These are phyloP conservation scores for Parazoanthus darwini DNA, from an alignment of 92 coral and sea anemone genomes.

Conservation along the genomic window DNA sequence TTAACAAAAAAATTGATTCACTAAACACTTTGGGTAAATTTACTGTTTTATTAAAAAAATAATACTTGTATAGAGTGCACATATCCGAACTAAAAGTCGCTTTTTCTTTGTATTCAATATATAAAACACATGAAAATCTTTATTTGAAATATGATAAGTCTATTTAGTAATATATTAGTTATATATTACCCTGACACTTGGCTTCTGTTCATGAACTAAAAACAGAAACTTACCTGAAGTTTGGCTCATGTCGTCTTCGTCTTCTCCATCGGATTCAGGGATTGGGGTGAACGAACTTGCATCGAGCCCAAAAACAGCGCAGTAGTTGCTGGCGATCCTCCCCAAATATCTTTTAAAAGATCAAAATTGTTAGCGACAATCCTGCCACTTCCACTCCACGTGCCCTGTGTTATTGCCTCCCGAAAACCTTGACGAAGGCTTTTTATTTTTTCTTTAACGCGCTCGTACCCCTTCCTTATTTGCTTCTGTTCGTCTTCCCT, in stretches of 20 bases:
- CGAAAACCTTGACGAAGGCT: conserved; percentile 6
- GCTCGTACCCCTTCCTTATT: not conserved
- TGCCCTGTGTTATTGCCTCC: not conserved
- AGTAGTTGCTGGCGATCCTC: conserved; percentile 6
- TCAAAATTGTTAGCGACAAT: conserved; percentile 13
- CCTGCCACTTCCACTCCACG: conserved; percentile 9
- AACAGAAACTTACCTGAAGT: not conserved
- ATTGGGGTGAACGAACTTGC: not conserved
- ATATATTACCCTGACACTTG: not conserved
- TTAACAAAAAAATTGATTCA: too few relatives aligned
- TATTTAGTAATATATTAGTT: not conserved
- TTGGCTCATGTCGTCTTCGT: not conserved
- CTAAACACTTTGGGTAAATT: too few relatives aligned
- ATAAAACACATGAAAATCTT: too few relatives aligned
- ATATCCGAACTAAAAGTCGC: too few relatives aligned
- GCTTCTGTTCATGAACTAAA: not conserved
- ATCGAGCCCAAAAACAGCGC: not conserved
- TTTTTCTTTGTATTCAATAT: too few relatives aligned
- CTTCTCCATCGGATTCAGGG: not conserved
- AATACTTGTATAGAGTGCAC: too few relatives aligned
- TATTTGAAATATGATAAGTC: too few relatives aligned
- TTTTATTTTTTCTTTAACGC: not conserved
- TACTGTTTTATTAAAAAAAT: too few relatives aligned
- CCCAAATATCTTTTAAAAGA: not conserved
- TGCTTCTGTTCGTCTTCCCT: not conserved